Conservation (phyloP, 92 coral and sea anemone genomes). For the Umimayanthus kanabou region DNA sequence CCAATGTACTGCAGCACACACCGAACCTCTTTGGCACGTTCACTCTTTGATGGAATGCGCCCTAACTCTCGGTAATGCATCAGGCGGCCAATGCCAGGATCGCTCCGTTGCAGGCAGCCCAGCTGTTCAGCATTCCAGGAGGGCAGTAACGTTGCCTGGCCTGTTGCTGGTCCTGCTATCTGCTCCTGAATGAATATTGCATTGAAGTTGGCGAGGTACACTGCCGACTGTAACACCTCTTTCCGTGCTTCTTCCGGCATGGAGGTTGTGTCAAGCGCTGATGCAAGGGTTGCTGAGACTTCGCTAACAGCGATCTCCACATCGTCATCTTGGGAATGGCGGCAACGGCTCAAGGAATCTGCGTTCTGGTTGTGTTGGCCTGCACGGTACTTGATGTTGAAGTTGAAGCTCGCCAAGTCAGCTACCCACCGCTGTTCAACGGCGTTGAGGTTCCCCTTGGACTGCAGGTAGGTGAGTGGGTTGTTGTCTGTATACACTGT, state of each 20-base stretch:
- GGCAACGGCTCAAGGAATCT: conserved; percentile 50
- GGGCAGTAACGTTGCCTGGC: conserved; percentile 9
- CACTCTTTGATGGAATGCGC: conserved; percentile 33
- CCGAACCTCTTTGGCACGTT: conserved; percentile 18
- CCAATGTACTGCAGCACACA: conserved; percentile 16
- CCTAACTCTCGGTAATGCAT: conserved; percentile 17
- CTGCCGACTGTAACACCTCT: conserved; percentile 44
- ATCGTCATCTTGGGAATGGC: not conserved
- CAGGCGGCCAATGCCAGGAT: conserved; percentile 29
- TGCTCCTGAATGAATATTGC: not conserved
- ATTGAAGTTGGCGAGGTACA: conserved; percentile 21
- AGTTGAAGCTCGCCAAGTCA: conserved; percentile 46
- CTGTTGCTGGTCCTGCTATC: conserved; percentile 1
- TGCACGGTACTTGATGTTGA: conserved; percentile 43
- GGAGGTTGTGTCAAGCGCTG: conserved; percentile 39
- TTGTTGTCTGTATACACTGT: conserved; percentile 47
- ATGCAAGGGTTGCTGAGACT: conserved; percentile 11
- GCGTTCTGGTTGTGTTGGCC: conserved; percentile 46
- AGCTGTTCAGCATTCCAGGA: conserved; percentile 14
- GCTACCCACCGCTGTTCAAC: conserved; percentile 53
- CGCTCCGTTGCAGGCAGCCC: conserved; percentile 17
- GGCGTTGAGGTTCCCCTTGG: conserved; percentile 48
- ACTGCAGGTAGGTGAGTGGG: too few species aligned
- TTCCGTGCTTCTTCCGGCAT: conserved; percentile 48
- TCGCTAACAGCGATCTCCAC: conserved; percentile 3